These are phyloP conservation scores for Sebastes elongatus DNA, from an alignment of 2,797 vertebrate genomes.

Conservation along the genomic window DNA sequence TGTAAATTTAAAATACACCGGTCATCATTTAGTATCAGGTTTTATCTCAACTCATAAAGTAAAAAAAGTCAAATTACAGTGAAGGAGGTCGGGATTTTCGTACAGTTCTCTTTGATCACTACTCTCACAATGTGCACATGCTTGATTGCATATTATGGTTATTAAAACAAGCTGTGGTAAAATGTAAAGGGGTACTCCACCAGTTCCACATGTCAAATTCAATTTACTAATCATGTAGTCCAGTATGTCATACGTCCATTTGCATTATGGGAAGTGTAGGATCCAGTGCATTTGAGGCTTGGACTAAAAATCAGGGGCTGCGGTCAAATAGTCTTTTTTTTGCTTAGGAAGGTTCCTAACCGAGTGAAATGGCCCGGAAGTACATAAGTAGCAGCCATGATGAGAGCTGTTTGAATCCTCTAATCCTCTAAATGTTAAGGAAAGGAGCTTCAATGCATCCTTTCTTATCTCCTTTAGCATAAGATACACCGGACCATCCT, in stretches of 20 bases:
- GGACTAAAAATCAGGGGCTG: not conserved
- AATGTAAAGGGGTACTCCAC: slow-evolving; percentile 6
- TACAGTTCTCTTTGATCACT: not conserved
- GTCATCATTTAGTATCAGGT: not conserved
- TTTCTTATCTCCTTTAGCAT: too few relatives aligned
- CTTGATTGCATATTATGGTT: slow-evolving; percentile 1
- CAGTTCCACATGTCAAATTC: not conserved
- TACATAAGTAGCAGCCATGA: too few relatives aligned
- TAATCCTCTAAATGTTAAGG: too few relatives aligned
- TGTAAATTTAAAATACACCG: not conserved
- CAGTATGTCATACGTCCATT: not conserved
- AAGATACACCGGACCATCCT: too few relatives aligned
- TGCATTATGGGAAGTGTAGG: not conserved
- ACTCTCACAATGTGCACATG: not conserved
- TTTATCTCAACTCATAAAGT: not conserved
- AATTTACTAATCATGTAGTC: not conserved
- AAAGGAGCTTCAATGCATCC: too few relatives aligned
- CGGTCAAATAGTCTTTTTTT: too few relatives aligned
- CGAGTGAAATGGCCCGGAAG: too few relatives aligned
- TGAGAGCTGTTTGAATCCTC: too few relatives aligned
- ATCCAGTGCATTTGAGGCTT: not conserved
- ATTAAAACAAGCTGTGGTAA: slow-evolving; percentile 4
- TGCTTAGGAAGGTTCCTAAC: too few relatives aligned
- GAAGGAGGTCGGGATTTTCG: not conserved
- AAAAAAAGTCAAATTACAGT: not conserved